A percentile compares a stretch with the other conserved stretches of the same genome.
These are phyloP conservation scores for Zhuqinia jingwanae DNA, from an alignment of 2,888 invertebrate species.

Conservation along the genomic window DNA sequence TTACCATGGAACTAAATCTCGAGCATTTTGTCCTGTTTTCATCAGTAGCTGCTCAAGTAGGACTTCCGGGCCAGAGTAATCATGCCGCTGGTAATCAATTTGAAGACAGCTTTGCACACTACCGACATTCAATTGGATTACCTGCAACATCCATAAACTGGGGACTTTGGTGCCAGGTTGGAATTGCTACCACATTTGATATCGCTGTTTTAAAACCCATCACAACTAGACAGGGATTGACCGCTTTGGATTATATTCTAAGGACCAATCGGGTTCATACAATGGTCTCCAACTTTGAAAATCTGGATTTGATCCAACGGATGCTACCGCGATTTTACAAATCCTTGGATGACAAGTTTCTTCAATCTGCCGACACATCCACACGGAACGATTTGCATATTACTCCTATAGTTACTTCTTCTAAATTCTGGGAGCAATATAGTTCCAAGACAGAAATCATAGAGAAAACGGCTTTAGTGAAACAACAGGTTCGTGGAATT, in stretches of 20 bases:
- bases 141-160: neutral
- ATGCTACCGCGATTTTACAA: too few relatives aligned
- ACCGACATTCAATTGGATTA: constrained; percentile 1
- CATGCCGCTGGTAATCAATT: constrained; percentile 7
- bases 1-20: neutral
- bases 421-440: too few relatives aligned
- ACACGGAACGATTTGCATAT: too few relatives aligned
- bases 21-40: constrained; percentile 40
- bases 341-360: too few relatives aligned
- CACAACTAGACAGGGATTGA: neutral
- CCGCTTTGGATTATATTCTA: neutral
- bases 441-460: too few relatives aligned
- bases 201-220: neutral
- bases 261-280: too few relatives aligned
- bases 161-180: constrained; percentile 7
- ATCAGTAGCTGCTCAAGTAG: neutral
- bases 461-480: too few relatives aligned
- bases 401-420: too few relatives aligned
- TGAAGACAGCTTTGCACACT: constrained; percentile 19
- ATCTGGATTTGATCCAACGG: too few relatives aligned
- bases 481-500: too few relatives aligned
- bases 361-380: too few relatives aligned
- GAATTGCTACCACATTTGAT: constrained; percentile 6
- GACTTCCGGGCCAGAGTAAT: neutral
- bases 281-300: too few relatives aligned